Evolutionary conservation across 1,140 invertebrate genomes (phyloP), one percentile per base, ranked within the genome.

Genomic region (Coptotermes formosanus): DNA sequence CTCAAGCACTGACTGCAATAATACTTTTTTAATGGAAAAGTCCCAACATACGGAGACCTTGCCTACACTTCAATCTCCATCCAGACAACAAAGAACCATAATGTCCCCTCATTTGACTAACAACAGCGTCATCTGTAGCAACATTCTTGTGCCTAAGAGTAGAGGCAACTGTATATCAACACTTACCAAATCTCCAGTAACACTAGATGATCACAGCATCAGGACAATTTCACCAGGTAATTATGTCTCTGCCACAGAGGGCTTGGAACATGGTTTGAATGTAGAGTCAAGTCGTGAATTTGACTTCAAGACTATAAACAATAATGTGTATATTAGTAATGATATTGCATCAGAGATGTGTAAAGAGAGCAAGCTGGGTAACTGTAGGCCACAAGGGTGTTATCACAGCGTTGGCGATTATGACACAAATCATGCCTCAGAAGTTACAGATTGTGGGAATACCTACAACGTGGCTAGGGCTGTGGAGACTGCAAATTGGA

Each of bases 251-350:
- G 2, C 64, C 14, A 14, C 64, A 11, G 64, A 75, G 14, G 64
- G 9, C n/a, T 8, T 30, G 64, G 64, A 8, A 12, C n/a, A 8
- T 14, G n/a, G n/a, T 75, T 25, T 75, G 9, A n/a, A 30, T 30
- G 1, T 11, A 0, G 64, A 75, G n/a, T n/a, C 64, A 9, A 75
- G n/a, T 30, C n/a, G 16, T 75, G 64, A 75, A 75, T 75, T n/a
- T 30, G 64, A 30, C 30, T 75, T 75, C n/a, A 75, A 75, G 64
- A 75, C 3, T 30, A 75, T 75, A 30, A 75, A 75, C 14, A 75
- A 75, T 30, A 75, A 75, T 30, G 64, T 75, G n/a, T 75, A 75
- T 75, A 25, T 75, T n/a, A 30, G n/a, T 75, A 75, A 75, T n/a
- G 64, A 75, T 30, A 16, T 75, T 75, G 64, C 64, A 30, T 75